These are phyloP conservation scores for Urocyon cinereoargenteus DNA, from an alignment of 2,797 vertebrate genomes.

Conservation along the genomic window DNA sequence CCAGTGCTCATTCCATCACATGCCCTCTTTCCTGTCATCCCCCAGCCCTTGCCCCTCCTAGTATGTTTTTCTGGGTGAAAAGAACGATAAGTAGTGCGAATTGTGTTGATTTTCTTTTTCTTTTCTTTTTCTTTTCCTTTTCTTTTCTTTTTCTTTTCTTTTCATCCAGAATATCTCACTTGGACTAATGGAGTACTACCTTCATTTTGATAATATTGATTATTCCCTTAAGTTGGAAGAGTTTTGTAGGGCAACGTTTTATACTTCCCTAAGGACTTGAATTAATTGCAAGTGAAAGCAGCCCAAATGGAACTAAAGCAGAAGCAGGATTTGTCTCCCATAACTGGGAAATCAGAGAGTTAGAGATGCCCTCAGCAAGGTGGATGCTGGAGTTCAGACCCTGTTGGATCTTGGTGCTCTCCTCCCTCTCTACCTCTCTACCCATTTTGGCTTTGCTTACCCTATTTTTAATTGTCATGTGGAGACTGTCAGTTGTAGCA, in stretches of 20 bases:
- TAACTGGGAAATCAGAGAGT: too few relatives aligned
- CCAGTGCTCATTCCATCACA: not conserved
- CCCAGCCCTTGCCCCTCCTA: too few relatives aligned
- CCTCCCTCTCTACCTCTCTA: not conserved
- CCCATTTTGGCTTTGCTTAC: not conserved
- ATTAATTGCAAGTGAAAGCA: not conserved
- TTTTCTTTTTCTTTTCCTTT: not conserved
- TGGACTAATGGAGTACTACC: not conserved
- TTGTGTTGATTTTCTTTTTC: not conserved
- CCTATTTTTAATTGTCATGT: not conserved
- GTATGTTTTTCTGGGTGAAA: not conserved
- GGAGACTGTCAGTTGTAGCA: not conserved
- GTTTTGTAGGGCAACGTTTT: not conserved
- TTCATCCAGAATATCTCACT: not conserved
- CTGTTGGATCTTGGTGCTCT: not conserved
- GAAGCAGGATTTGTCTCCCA: not conserved
- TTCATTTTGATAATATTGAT: not conserved
- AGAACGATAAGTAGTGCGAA: not conserved
- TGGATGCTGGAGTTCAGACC: not conserved
- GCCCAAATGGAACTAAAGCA: not conserved
- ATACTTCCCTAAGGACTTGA: not conserved
- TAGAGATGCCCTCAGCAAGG: not conserved
- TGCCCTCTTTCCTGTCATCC: not conserved
- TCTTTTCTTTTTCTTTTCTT: not conserved
- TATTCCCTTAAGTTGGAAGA: not conserved